These are phyloP conservation scores for Alviniconcha strummeri DNA, from an alignment of 2,888 invertebrate species.

Conservation along the genomic window DNA sequence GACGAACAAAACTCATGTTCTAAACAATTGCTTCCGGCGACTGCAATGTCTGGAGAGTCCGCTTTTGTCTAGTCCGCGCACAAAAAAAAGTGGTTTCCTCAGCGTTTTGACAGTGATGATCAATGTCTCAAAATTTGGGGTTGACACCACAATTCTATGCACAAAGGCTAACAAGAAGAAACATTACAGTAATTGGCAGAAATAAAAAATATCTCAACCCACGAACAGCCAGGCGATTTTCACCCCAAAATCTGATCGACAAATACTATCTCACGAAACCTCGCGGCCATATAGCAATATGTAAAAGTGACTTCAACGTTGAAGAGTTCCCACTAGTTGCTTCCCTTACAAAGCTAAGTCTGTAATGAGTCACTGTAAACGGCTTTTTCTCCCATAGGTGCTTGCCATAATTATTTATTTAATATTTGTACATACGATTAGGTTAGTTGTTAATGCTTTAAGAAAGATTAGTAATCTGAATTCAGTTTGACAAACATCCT, in stretches of 20 bases:
- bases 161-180: neutral
- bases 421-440: neutral
- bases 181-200: neutral
- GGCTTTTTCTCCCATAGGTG: neutral
- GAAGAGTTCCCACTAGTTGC: neutral
- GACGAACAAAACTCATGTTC: neutral
- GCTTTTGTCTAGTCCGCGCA: no score
- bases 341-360: conserved; percentile 1
- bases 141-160: neutral
- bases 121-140: no score
- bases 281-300: neutral
- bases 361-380: neutral
- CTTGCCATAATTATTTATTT: neutral
- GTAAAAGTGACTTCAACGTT: neutral
- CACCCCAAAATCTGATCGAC: neutral
- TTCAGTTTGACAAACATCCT: no score
- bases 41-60: no score
- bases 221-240: neutral
- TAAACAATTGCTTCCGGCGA: neutral
- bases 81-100: no score
- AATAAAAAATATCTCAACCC: neutral
- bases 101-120: no score
- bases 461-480: no score
- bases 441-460: no score
- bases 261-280: no score